These are phyloP conservation scores for Drosophila niveifrons DNA, from an alignment of 2,888 invertebrate species.

Conservation along the genomic window DNA sequence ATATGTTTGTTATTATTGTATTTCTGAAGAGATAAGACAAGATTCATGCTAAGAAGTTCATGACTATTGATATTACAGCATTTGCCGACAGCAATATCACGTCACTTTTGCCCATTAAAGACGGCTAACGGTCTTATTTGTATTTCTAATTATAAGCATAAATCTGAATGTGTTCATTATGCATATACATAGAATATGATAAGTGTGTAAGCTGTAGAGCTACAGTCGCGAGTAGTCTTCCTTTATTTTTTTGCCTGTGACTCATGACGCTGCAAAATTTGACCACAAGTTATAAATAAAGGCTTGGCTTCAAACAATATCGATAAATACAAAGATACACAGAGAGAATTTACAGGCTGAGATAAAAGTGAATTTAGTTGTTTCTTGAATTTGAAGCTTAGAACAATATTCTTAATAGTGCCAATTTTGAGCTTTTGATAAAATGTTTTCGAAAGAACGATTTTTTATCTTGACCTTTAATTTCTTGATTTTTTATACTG, in stretches of 20 bases:
- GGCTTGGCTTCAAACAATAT: conserved; percentile 31
- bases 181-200: background rate
- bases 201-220: conserved; percentile 6
- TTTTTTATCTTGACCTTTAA: too few species aligned
- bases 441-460: too few species aligned
- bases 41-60: background rate
- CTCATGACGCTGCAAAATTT: conserved; percentile 38
- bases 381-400: too few species aligned
- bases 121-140: background rate
- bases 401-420: too few species aligned
- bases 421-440: too few species aligned
- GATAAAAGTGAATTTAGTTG: too few species aligned
- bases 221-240: conserved; percentile 9
- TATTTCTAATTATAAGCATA: conserved; percentile 2
- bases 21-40: background rate
- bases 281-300: conserved; percentile 39
- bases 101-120: conserved; percentile 1
- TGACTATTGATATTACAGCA: conserved; percentile 3
- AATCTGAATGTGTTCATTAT: conserved; percentile 2
- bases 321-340: conserved; percentile 1
- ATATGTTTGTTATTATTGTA: background rate
- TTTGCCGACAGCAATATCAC: conserved; percentile 4
- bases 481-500: too few species aligned
- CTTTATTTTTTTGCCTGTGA: conserved; percentile 3
- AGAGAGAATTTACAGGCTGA: background rate